Percentiles rank a stretch among this genome's conserved stretches.
Conservation (phyloP, 2,113 vertebrate species). For the Sus scrofa region T2T-Sscrofa CM000816.6:84203001-84203500, state of each 20-base stretch:
- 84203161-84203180: neutral
- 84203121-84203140: constrained; percentile 40
- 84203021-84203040: constrained; percentile 12
- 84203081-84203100: neutral
- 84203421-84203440: neutral
- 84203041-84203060: neutral
- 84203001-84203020: neutral
- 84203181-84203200: neutral
- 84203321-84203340: constrained; percentile 34
- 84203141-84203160: neutral
- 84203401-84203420: neutral
- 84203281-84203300: neutral
- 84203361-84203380: neutral
- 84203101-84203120: neutral
- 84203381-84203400: neutral
- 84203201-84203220: neutral
- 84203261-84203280: neutral
- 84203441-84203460: neutral
- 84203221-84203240: neutral
- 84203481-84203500: neutral
- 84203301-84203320: neutral
- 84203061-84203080: neutral
- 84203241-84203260: neutral
- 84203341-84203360: neutral
- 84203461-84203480: neutral